Percentiles rank a stretch among this genome's conserved stretches.
These are phyloP conservation scores for Drosophila borealis DNA, from an alignment of 2,888 invertebrate species.

Conservation along the genomic window DNA sequence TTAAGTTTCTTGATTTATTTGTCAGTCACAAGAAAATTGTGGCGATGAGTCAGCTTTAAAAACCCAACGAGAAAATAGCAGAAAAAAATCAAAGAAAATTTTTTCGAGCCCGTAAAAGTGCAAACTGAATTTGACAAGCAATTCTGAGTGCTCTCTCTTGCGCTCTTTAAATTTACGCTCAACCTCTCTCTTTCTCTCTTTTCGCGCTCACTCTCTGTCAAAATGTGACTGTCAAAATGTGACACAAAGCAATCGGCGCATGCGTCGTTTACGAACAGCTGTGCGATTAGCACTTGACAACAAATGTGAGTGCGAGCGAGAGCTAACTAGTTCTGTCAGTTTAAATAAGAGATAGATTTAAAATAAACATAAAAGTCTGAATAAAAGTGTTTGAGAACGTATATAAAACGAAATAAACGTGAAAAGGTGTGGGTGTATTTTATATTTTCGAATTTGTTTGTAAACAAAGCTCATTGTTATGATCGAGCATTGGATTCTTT, in stretches of 20 bases:
- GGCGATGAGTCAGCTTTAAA: constrained; percentile 61
- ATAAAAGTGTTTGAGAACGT: constrained; percentile 17
- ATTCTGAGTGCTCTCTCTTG: not conserved
- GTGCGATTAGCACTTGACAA: constrained; percentile 52
- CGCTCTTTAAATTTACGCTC: not conserved
- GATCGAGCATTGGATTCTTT: constrained; percentile 1
- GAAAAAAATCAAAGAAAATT: constrained; percentile 25
- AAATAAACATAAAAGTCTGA: constrained; percentile 24
- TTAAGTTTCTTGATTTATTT: constrained; percentile 41
- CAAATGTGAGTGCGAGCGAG: constrained; percentile 60
- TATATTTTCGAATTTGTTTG: constrained; percentile 45
- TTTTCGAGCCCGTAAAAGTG: constrained; percentile 34
- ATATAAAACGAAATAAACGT: constrained; percentile 7
- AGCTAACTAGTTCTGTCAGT: constrained; percentile 3
- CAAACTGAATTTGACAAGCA: constrained; percentile 47
- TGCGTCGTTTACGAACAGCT: constrained; percentile 58
- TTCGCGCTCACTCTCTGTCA: constrained; percentile 23
- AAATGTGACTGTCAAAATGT: constrained; percentile 47
- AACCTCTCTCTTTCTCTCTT: constrained; percentile 4
- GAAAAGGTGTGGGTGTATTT: constrained; percentile 26
- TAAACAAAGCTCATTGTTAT: constrained; percentile 53
- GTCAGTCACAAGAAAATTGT: constrained; percentile 20
- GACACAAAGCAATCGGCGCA: constrained; percentile 42
- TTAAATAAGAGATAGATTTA: constrained; percentile 4
- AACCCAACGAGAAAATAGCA: constrained; percentile 25